These are phyloP conservation scores for Macheiramphus alcinus DNA, from an alignment of 2,113 vertebrate genomes.

Conservation along the genomic window DNA sequence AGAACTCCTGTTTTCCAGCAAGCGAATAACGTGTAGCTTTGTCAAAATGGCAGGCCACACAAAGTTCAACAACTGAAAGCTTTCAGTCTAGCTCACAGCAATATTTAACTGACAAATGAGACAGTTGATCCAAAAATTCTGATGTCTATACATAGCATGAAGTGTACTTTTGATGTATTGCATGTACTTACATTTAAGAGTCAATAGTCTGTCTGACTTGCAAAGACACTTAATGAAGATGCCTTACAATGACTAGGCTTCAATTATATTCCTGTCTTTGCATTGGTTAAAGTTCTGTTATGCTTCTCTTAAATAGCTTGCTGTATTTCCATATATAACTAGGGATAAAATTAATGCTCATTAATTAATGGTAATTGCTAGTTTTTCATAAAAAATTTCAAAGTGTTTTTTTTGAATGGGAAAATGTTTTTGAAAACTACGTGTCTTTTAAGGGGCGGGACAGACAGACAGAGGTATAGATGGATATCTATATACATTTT, in stretches of 20 bases:
- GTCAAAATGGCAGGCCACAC: not conserved
- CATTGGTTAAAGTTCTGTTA: not conserved
- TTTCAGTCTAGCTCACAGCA: not conserved
- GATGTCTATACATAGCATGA: not conserved
- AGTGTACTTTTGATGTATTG: not conserved
- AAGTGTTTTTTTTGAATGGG: not conserved
- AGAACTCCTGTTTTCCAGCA: not conserved
- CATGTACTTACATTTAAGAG: not conserved
- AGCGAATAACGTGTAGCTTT: not conserved
- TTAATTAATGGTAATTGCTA: not conserved
- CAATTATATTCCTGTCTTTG: rapidly evolving
- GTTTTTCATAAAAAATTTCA: not conserved
- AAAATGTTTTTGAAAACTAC: not conserved
- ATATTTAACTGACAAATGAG: not conserved
- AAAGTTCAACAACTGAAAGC: not conserved
- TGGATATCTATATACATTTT: not conserved
- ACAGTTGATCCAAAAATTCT: not conserved
- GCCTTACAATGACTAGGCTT: not conserved
- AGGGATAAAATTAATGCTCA: not conserved
- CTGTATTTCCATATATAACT: not conserved
- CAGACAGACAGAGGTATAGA: not conserved
- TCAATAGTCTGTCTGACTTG: not conserved
- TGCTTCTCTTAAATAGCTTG: not conserved
- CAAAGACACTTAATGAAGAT: not conserved
- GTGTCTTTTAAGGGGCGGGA: not conserved